These are phyloP conservation scores for Acomys russatus DNA, from an alignment of 2,797 vertebrate species.

Conservation along the genomic window DNA sequence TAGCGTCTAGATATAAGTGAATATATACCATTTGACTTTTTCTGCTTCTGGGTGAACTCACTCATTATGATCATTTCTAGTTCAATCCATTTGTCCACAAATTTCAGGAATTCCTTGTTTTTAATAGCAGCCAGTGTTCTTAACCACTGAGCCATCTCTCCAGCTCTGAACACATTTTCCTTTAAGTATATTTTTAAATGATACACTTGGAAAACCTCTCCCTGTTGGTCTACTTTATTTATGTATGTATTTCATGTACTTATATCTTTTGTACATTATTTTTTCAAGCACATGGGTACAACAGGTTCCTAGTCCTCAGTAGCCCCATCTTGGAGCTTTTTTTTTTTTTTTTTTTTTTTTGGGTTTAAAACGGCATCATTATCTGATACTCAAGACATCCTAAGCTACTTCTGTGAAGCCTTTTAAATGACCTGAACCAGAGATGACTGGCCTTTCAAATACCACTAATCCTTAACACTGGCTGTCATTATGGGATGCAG, in stretches of 20 bases:
- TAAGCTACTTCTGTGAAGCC: background rate
- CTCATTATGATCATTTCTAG: too few relatives aligned
- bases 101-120: too few relatives aligned
- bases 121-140: background rate
- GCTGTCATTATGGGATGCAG: background rate
- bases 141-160: background rate
- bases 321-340: background rate
- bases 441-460: background rate
- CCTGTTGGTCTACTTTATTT: background rate
- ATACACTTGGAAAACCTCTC: background rate
- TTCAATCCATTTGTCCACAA: too few relatives aligned
- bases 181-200: background rate
- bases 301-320: background rate
- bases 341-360: background rate
- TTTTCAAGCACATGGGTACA: slow-evolving; percentile 13
- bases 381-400: slow-evolving; percentile 1
- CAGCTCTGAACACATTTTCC: background rate
- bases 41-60: too few relatives aligned
- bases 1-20: too few relatives aligned
- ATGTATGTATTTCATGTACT: background rate
- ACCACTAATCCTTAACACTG: background rate
- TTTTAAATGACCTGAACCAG: slow-evolving; percentile 41
- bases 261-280: background rate
- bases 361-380: background rate
- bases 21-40: too few relatives aligned